phyloP scores from a whole-genome alignment of 2,113 vertebrate species.

The Machaerirhynchus nigripectus region DNA sequence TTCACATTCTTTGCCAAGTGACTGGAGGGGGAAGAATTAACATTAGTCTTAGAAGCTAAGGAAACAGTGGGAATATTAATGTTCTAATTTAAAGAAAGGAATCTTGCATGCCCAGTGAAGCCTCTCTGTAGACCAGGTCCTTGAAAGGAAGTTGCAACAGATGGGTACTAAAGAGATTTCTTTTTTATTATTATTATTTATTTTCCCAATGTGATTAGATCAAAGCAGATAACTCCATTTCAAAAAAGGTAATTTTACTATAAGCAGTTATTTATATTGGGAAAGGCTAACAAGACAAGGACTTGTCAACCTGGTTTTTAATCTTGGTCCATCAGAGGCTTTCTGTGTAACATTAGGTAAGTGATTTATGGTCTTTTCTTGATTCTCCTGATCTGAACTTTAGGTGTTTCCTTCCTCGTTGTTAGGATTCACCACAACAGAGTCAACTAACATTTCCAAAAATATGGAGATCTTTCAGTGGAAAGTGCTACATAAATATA shows the following conservation, averaged over 20 bases:
- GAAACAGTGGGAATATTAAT: constrained; percentile 55
- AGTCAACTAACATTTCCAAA: not conserved
- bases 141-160: constrained; percentile 2
- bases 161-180: not conserved
- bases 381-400: not conserved
- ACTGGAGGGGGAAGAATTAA: constrained; percentile 22
- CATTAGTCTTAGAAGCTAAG: constrained; percentile 1
- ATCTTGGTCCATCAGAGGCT: not conserved
- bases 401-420: not conserved
- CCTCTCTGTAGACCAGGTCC: not conserved
- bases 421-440: not conserved
- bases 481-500: not conserved
- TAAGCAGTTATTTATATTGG: not conserved
- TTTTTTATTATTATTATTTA: not conserved
- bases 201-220: not conserved
- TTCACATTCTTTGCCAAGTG: constrained; percentile 38
- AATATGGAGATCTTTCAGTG: not conserved
- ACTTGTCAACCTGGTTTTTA: not conserved
- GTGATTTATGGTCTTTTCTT: not conserved
- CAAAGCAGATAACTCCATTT: not conserved
- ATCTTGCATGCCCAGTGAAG: not conserved
- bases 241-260: not conserved
- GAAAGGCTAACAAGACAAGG: not conserved
- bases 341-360: not conserved
- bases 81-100: constrained; percentile 26